Base-by-base conservation (phyloP, 23 tunicate genomes). In the Ciona savignyi region DNA sequence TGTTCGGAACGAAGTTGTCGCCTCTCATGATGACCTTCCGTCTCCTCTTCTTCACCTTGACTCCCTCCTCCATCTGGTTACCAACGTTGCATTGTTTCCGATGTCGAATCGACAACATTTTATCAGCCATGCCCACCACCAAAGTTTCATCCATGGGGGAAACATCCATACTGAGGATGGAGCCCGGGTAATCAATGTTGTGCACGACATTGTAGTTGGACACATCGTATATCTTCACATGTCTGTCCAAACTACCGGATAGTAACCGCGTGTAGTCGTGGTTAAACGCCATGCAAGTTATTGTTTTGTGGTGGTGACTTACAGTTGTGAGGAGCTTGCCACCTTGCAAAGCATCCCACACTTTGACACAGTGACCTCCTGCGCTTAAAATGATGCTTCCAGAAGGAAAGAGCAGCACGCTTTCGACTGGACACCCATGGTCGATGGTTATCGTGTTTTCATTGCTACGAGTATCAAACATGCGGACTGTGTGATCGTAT, bases 71-170 rank as follows among this genome's bases (percentile, higher is more conserved):
- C 4, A 2, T 4, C 23, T 80, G 66, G 27, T 74, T 78, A 1
- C 71, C 34, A 27, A n/a, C 29, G 11, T 30, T 23, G 6, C 70
- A 72, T 26, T 60, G 35, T 68, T 88, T 88, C 0, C 96, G 84
- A 29, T 82, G 80, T 27, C 84, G 67, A 19, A 88, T 69, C 22
- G 96, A 88, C 23, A 88, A 56, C 83, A 78, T 88, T 32, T 82
- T 82, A 60, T 88, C 88, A 3, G 70, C 81, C 96, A 88, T 88
- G 3, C 96, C 96, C 48, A 88, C 96, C n/a, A 85, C 96, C 25
- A 88, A 60, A 15, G 88, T 88, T 32, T 74, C 73, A 34, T 88
- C 96, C 61, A 77, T 73, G 27, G 79, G 85, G 30, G 88, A 73
- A 23, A 88, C 51, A 0, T 67, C 87, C 83, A 88, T 60, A 48